Evolutionary conservation across 1,140 invertebrate genomes (phyloP).

Genomic region (Lethocerus indicus): DNA sequence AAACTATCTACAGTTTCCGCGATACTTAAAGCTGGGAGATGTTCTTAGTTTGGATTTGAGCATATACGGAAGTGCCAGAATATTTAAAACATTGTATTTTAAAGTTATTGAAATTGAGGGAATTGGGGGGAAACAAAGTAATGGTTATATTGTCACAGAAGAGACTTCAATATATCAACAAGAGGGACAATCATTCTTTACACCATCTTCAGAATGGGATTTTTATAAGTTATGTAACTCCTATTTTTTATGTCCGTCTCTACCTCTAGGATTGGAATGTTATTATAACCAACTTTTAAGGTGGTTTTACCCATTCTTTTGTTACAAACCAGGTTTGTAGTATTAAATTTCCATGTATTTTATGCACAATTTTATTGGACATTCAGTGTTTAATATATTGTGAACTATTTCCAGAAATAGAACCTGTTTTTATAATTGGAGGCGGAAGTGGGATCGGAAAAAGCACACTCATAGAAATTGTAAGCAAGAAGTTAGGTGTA

Average conservation of each 20-base stretch:
- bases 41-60: neutral
- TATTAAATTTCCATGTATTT: neutral
- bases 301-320: conserved; percentile 7
- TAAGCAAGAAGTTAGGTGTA: conserved; percentile 2
- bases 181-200: neutral
- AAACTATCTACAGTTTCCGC: neutral
- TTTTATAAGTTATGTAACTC: neutral
- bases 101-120: neutral
- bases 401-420: conserved; percentile 1
- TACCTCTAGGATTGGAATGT: conserved; percentile 1
- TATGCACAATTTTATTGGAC: neutral
- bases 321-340: neutral
- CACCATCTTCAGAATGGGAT: neutral
- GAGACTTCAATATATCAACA: neutral
- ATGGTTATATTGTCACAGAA: neutral
- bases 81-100: neutral
- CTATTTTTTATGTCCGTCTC: neutral
- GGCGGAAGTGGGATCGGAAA: conserved; percentile 11
- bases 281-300: neutral
- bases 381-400: neutral
- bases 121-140: neutral
- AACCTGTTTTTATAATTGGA: conserved; percentile 5
- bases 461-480: conserved; percentile 1
- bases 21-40: neutral
- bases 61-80: neutral